Conservation (phyloP, 2,797 vertebrate species). For the Platyrinchus mystaceus region DNA sequence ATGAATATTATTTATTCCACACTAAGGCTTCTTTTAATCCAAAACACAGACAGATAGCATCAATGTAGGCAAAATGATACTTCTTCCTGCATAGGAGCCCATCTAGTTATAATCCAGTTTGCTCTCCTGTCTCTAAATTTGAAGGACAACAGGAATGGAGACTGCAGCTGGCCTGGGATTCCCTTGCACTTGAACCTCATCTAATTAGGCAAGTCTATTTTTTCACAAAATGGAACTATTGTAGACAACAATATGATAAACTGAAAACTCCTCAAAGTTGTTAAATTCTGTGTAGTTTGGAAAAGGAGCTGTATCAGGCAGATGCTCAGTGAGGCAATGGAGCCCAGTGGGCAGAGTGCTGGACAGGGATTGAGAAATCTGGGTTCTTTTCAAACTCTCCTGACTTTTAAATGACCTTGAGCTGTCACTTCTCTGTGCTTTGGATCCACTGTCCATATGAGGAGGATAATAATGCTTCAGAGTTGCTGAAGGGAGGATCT, state of each 20-base stretch:
- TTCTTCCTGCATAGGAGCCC: background rate
- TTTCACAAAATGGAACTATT: background rate
- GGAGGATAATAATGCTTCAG: background rate
- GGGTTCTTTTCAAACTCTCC: constrained; percentile 1
- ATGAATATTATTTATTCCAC: constrained; percentile 13
- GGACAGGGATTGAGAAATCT: constrained; percentile 37
- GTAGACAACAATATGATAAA: background rate
- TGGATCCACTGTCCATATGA: background rate
- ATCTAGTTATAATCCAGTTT: background rate
- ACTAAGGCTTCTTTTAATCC: background rate
- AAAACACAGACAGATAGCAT: background rate
- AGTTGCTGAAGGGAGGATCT: background rate
- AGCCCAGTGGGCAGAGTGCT: constrained; percentile 5
- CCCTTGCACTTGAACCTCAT: background rate
- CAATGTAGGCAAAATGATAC: background rate
- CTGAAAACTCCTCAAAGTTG: background rate
- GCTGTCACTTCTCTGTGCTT: background rate
- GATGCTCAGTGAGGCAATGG: background rate
- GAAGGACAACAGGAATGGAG: background rate
- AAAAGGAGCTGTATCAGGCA: background rate
- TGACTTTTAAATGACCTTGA: constrained; percentile 41
- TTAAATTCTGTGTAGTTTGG: background rate
- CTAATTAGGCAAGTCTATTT: background rate
- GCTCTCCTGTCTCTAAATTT: background rate
- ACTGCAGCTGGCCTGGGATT: background rate